Base-by-base conservation (phyloP, 2,888 invertebrate genomes). In the Colostygia pectinataria region DNA sequence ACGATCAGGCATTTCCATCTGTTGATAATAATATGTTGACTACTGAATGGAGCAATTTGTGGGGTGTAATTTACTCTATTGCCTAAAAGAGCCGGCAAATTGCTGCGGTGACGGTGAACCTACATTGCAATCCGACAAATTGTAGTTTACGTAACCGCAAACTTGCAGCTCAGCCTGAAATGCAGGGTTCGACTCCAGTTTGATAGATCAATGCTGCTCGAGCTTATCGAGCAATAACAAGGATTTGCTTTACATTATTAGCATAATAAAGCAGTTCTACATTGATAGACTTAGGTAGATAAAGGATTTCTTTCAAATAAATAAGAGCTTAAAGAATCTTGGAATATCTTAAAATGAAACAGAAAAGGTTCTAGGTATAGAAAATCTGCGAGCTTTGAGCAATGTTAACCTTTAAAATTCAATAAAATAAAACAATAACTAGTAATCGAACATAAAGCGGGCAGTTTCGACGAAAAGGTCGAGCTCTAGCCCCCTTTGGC, bases 381-480 rank as follows among this genome's bases (percentile, higher is more conserved):
- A 36, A 34, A 25, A 36, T 8, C 10, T 12, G 7, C 13, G 34
- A 47, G 38, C 42, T 2, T 57, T 50, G 37, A 55, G 32, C 29
- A 33, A 43, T 39, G 31, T 29, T 7, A 8, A 23, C 14, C 10
- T 38, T 45, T 44, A 52, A 44, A 53, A 52, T 54, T 47, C 41
- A 53, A 51, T 53, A 38, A 49, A 55, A 48, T 47, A 12, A 52
- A 46, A 57, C 41, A 57, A 50, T 50, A 52, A 53, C 54, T 40
- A 38, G 44, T 71, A 76, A 80, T 81, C 71, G 67, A 77, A 79
- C 70, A 74, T 70, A 71, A 73, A 71, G 63, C 62, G 65, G 63
- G 73, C 70, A 73, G 73, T 78, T 68, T 71, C 62, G 71, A 65
- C 62, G 70, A 69, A 74, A 79, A 77, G 72, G 77, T 75, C 73